Base-by-base conservation (phyloP, 2,888 invertebrate species). In the Eudemis profundana region DNA sequence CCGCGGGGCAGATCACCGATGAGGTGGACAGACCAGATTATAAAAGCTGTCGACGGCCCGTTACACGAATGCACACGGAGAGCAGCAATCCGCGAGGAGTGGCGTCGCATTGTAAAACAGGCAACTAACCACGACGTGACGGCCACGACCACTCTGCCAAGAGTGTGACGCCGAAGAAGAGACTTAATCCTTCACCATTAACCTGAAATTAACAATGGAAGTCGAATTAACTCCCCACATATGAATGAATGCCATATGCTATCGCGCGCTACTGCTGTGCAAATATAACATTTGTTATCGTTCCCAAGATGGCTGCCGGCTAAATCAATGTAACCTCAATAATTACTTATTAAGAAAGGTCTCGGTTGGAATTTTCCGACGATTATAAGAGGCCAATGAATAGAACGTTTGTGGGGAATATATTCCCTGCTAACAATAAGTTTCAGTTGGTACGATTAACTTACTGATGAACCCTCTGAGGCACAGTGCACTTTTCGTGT, bases 291-390 rank as follows among this genome's bases (percentile, higher is more conserved):
- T 81, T 81, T 71, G 82, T 88, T 89, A 89, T 89, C 86, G 75
- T 61, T 67, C 68, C 70, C 82, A 88, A 87, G 84, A 87, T 86
- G 87, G 85, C 88, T 84, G 75, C 77, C 73, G 78, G 78, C 84
- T 86, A 87, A 88, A 90, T 89, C 89, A 89, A 87, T 86, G 85
- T 89, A 90, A 89, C 90, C 90, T 89, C 87, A 89, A 89, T 65
- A 53, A 65, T 89, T 85, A 83, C 78, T 83, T 84, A 85, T 80
- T 86, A 87, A 87, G 87, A 88, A 89, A 87, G 85, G 83, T 87
- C 86, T 86, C 78, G 62, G 74, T 81, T 78, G 89, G 87, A 89
- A 89, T 82, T 87, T 90, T 89, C 90, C 89, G 71, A 72, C 69
- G 77, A 83, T 82, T 83, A 81, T 49, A 40, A 40, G 8, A 19